These are phyloP conservation scores for Tricholauxania praeusta DNA, from an alignment of 2,888 invertebrate genomes.

Conservation along the genomic window DNA sequence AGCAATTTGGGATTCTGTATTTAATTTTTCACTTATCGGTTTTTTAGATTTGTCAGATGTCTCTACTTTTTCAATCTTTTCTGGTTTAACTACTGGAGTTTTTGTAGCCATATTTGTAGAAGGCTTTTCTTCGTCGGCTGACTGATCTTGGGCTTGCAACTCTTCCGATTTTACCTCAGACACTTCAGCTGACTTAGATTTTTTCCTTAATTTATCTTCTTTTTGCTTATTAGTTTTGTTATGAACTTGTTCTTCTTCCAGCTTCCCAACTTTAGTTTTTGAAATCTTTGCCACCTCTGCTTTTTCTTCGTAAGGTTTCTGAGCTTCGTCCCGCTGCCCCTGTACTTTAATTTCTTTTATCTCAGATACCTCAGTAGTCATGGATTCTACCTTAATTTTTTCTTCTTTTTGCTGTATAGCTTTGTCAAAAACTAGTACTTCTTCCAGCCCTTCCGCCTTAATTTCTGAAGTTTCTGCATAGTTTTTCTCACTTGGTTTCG, in stretches of 20 bases:
- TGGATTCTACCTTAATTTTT: too few relatives aligned
- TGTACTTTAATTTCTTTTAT: slow-evolving; percentile 34
- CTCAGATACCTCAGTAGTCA: too few relatives aligned
- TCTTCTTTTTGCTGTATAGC: too few relatives aligned
- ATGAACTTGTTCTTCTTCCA: slow-evolving; percentile 35
- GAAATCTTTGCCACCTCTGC: slow-evolving; percentile 7
- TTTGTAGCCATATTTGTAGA: background rate
- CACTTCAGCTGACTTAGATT: background rate
- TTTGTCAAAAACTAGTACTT: slow-evolving; percentile 30
- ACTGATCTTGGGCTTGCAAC: slow-evolving; percentile 2
- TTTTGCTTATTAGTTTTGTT: slow-evolving; percentile 16
- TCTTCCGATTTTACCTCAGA: slow-evolving; percentile 16
- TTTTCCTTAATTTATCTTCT: slow-evolving; percentile 28
- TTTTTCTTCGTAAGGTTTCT: too few relatives aligned
- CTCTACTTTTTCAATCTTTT: slow-evolving; percentile 14
- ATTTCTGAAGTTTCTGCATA: slow-evolving; percentile 29
- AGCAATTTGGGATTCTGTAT: background rate
- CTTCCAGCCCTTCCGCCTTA: slow-evolving; percentile 42
- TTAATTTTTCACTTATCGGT: background rate
- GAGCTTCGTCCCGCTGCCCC: background rate
- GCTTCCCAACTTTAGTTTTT: slow-evolving; percentile 11
- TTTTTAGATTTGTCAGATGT: background rate
- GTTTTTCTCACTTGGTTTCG: too few relatives aligned
- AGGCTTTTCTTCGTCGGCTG: slow-evolving; percentile 7
- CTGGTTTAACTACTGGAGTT: background rate